A percentile compares a stretch with the other conserved stretches of the same genome.
These are phyloP conservation scores for Lasaia peninsularis DNA, from an alignment of 1,140 invertebrate species.

Conservation along the genomic window DNA sequence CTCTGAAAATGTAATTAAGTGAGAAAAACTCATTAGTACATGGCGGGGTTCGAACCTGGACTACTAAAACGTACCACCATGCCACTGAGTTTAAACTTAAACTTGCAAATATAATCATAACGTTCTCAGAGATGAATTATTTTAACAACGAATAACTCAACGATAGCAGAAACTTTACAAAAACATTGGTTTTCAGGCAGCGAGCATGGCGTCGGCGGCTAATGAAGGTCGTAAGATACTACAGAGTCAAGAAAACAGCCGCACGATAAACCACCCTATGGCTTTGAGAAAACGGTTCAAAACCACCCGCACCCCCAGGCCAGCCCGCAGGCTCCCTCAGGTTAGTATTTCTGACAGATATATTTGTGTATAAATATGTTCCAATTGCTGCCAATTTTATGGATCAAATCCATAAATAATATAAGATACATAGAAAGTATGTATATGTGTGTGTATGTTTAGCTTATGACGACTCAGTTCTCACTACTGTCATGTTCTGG, in stretches of 20 bases:
- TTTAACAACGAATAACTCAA: not conserved
- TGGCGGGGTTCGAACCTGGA: no score
- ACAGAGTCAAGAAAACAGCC: constrained; percentile 54
- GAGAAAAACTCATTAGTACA: no score
- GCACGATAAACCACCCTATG: constrained; percentile 63
- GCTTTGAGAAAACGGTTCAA: constrained; percentile 54
- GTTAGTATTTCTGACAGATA: constrained; percentile 43
- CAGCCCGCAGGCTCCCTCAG: constrained; percentile 60
- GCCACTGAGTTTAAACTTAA: no score
- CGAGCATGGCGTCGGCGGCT: constrained; percentile 65
- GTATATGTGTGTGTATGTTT: no score
- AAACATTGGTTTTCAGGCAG: constrained; percentile 48
- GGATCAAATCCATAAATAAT: constrained; percentile 1
- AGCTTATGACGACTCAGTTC: no score
- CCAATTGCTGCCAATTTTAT: constrained; percentile 30
- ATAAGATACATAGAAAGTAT: not conserved
- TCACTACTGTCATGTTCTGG: no score
- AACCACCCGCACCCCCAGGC: constrained; percentile 46
- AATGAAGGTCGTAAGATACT: constrained; percentile 61
- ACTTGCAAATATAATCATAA: no score
- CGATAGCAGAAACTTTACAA: not conserved
- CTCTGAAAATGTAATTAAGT: no score
- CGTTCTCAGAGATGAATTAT: not conserved
- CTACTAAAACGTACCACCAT: no score
- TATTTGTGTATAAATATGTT: constrained; percentile 34